Conservation (phyloP, 1,140 invertebrate species). For the Mylabris phalerata region DNA sequence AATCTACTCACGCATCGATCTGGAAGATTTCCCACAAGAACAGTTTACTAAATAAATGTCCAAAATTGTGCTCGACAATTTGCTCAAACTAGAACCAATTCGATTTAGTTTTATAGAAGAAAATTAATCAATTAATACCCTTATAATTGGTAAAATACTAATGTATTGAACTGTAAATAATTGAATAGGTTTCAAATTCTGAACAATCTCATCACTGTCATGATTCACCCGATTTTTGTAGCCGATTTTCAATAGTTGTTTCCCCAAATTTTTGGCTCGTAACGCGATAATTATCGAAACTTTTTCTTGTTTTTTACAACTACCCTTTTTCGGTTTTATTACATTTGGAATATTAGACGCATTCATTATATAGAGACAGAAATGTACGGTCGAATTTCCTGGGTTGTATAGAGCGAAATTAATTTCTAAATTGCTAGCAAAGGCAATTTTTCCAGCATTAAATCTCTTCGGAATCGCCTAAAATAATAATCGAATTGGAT, state of each 20-base stretch:
- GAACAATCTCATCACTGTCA: neutral
- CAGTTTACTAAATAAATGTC: slow-evolving; percentile 25
- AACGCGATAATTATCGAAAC: slow-evolving; percentile 8
- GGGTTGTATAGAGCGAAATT: slow-evolving; percentile 26
- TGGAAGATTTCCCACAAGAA: slow-evolving; percentile 27
- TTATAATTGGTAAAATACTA: slow-evolving; percentile 8
- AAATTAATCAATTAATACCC: slow-evolving; percentile 1
- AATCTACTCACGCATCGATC: slow-evolving; percentile 24
- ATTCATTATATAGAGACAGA: slow-evolving; percentile 2
- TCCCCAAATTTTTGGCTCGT: slow-evolving; percentile 1
- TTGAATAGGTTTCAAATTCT: slow-evolving; percentile 3
- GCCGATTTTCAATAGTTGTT: slow-evolving; percentile 10
- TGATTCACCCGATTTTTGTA: slow-evolving; percentile 17
- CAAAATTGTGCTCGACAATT: slow-evolving; percentile 28
- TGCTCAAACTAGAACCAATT: slow-evolving; percentile 24
- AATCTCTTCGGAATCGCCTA: no score
- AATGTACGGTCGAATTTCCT: slow-evolving; percentile 21
- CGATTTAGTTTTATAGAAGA: neutral
- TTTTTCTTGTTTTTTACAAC: slow-evolving; percentile 15
- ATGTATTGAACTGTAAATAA: slow-evolving; percentile 13
- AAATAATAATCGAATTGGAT: no score
- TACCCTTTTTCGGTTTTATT: slow-evolving; percentile 2
- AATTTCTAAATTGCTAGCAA: neutral
- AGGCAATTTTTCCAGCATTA: neutral
- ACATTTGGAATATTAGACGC: neutral